Evolutionary conservation across 1,140 invertebrate genomes (phyloP), one percentile per base, ranked within the genome.

Genomic region (Panagrolaimus sp.): DNA sequence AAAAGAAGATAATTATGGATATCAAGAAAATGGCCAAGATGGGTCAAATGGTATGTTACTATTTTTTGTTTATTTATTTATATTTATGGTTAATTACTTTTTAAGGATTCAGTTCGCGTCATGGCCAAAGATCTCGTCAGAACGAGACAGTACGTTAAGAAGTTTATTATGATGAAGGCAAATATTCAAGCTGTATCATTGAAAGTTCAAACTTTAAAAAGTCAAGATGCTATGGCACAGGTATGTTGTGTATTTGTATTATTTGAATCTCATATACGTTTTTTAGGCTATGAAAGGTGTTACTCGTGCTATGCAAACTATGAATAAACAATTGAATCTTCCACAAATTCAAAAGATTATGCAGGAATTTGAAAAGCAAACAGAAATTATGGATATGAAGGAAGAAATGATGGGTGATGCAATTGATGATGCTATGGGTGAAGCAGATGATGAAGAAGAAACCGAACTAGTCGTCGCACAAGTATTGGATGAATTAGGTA

Each of bases 371-470:
- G 96, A 99, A 85, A 97, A 96, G 80, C 96, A 99, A 83, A 94
- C 93, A 0, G 95, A 98, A 86, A 97, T 99, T 70, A 99, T 99
- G 96, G 96, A 98, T 83, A 98, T 99, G 95, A 99, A 99, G 83
- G 96, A 99, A 86, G 96, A 99, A 86, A 95, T 99, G 88, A 98
- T 99, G 90, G 96, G 94, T 85, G 96, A 99, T 86, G 95, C 93
- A 8, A 98, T 98, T 79, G 96, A 99, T 85, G 96, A 98, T 86
- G 96, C 95, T 2, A 94, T 98, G 90, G 96, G 93, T 74, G 96
- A 93, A 78, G 95, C 96, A 83, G 94, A 90, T 46, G 96, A 99
- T 84, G 96, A 98, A 85, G 94, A 97, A 83, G 96, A 98, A 87
- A 95, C 89, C 28, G 79, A 81, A 67, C 62, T 58, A 43, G 73